phyloP scores from a whole-genome alignment of 2,888 invertebrate species.

The Venusia cambrica region DNA sequence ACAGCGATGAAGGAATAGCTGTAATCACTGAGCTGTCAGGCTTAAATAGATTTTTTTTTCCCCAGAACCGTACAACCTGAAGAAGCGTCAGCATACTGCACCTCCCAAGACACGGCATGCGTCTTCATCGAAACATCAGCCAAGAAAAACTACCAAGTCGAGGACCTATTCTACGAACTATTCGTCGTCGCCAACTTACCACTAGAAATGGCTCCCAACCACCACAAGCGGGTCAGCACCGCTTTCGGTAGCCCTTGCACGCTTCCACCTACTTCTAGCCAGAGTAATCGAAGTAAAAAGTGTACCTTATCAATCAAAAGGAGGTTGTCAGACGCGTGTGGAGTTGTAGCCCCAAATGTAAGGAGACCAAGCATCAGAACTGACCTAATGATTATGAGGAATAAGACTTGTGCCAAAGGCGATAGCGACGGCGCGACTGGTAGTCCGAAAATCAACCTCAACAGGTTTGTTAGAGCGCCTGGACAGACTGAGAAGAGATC shows the following conservation, averaged over 20 bases:
- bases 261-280: conserved; percentile 84
- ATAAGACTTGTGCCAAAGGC: conserved; percentile 88
- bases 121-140: conserved; percentile 92
- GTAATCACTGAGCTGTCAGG: too few species aligned
- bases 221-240: conserved; percentile 89
- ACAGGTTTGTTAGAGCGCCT: conserved; percentile 67
- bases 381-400: conserved; percentile 93
- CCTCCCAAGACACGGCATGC: conserved; percentile 88
- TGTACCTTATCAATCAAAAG: conserved; percentile 91
- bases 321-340: conserved; percentile 92
- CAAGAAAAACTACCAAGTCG: conserved; percentile 89
- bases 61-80: conserved; percentile 88
- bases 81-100: conserved; percentile 89
- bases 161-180: conserved; percentile 91
- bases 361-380: conserved; percentile 93
- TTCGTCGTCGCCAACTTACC: conserved; percentile 92
- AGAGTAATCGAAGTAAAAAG: conserved; percentile 85
- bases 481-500: conserved; percentile 69
- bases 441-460: conserved; percentile 73
- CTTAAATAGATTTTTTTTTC: background rate
- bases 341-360: conserved; percentile 93
- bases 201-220: conserved; percentile 93
- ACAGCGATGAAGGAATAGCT: too few species aligned
- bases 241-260: conserved; percentile 89
- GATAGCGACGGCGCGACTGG: conserved; percentile 83